phyloP scores from a whole-genome alignment of 2,797 vertebrate species.

The Poecile montanus region DNA sequence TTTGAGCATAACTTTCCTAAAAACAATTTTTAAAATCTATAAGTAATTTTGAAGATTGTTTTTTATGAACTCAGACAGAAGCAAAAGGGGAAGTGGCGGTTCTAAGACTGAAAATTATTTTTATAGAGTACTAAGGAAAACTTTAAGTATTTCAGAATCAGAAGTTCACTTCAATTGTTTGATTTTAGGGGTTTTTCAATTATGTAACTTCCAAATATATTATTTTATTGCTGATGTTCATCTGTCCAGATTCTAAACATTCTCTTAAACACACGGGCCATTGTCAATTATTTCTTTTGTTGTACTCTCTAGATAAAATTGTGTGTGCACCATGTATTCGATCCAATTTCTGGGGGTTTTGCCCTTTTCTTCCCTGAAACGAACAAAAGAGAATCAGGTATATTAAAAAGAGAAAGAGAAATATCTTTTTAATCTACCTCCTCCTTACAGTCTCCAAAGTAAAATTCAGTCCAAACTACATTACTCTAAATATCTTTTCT shows the following conservation, averaged over 20 bases:
- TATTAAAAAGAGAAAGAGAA: not conserved
- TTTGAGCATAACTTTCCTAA: not conserved
- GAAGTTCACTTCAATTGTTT: not conserved
- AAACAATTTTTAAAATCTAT: not conserved
- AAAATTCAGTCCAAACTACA: not conserved
- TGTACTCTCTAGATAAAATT: not conserved
- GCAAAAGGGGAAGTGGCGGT: not conserved
- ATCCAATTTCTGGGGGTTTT: not conserved
- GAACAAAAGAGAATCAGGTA: not conserved
- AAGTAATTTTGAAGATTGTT: not conserved
- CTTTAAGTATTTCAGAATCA: not conserved
- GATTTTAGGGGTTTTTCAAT: not conserved
- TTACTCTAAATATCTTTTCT: not conserved
- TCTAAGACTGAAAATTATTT: not conserved
- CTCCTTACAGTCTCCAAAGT: not conserved
- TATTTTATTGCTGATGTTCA: not conserved
- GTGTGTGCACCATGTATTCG: rapidly evolving
- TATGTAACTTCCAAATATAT: not conserved
- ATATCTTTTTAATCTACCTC: not conserved
- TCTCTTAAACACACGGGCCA: not conserved
- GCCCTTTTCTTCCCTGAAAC: not conserved
- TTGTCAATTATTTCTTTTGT: not conserved
- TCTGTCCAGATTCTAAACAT: not conserved
- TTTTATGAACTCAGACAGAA: not conserved
- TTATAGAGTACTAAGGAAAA: not conserved